Conservation (phyloP, 53 echinoderm and acorn worm genomes). For the Arbacia lixula region DNA sequence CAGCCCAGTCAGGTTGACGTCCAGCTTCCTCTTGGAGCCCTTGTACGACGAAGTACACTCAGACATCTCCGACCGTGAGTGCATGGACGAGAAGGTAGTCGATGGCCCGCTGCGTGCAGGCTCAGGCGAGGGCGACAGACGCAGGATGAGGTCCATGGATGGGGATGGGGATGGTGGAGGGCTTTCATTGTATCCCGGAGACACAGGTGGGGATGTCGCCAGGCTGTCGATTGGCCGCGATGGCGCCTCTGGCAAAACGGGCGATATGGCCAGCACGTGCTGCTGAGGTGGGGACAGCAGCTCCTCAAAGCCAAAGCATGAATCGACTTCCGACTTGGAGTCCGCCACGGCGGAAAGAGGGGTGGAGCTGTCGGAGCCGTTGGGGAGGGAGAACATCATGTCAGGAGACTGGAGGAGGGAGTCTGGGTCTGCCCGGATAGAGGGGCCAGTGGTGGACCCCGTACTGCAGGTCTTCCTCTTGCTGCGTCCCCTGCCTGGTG, state of each 20-base stretch:
- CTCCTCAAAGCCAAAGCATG: constrained; percentile 90
- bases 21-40: constrained; percentile 35
- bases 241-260: constrained; percentile 70
- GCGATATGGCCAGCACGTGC: constrained; percentile 83
- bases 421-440: background rate
- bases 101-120: background rate
- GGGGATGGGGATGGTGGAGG: constrained; percentile 39
- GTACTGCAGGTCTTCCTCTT: constrained; percentile 14
- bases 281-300: constrained; percentile 66
- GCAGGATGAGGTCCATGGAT: constrained; percentile 19
- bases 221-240: constrained; percentile 1
- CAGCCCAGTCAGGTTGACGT: constrained; percentile 28
- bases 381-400: constrained; percentile 56
- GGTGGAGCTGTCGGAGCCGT: constrained; percentile 93
- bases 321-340: constrained; percentile 71
- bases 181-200: background rate
- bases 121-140: constrained; percentile 46
- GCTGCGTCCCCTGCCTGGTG: background rate
- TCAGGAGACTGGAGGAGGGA: constrained; percentile 56
- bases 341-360: constrained; percentile 68
- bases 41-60: background rate
- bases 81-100: constrained; percentile 15
- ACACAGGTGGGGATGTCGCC: constrained; percentile 4
- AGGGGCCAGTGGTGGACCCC: constrained; percentile 1
- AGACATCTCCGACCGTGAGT: background rate